Evolutionary conservation across 1,140 invertebrate species (phyloP).

Genomic region (Halyomorpha halys): DNA sequence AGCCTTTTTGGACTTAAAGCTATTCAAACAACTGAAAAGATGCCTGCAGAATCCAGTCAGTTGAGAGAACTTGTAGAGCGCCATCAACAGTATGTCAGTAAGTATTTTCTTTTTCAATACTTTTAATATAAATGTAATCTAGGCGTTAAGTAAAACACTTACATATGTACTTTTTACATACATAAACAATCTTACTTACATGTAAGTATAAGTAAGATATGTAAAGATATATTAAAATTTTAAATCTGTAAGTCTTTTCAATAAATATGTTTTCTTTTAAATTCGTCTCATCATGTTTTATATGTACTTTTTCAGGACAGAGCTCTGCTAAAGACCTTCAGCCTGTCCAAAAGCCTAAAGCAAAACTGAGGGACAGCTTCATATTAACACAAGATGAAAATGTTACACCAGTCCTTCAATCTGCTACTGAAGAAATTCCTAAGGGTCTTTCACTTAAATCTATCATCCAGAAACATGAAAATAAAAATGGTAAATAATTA

Average conservation of each 20-base stretch:
- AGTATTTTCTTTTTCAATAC: conserved; percentile 21
- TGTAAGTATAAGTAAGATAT: too few relatives aligned
- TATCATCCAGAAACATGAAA: conserved; percentile 33
- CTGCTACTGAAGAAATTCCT: not conserved
- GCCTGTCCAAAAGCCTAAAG: conserved; percentile 33
- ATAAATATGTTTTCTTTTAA: too few relatives aligned
- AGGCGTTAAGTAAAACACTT: too few relatives aligned
- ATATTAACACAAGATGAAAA: conserved; percentile 27
- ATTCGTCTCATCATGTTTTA: not conserved
- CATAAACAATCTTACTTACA: too few relatives aligned
- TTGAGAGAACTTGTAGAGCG: conserved; percentile 32
- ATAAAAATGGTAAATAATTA: conserved; percentile 15
- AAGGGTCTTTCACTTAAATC: conserved; percentile 27
- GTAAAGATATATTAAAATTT: too few relatives aligned
- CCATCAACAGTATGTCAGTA: conserved; percentile 33
- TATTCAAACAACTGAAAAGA: conserved; percentile 28
- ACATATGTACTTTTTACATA: too few relatives aligned
- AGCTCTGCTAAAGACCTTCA: conserved; percentile 20
- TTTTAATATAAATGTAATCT: too few relatives aligned
- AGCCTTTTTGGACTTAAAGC: conserved; percentile 34
- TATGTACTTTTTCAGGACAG: conserved; percentile 23
- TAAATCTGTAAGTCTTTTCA: too few relatives aligned
- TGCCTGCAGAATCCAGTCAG: conserved; percentile 32
- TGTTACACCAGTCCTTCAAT: not conserved
- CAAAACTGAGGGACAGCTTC: conserved; percentile 34